Evolutionary conservation across 2,888 invertebrate genomes (phyloP).

Genomic region (Saturnia pavonia): DNA sequence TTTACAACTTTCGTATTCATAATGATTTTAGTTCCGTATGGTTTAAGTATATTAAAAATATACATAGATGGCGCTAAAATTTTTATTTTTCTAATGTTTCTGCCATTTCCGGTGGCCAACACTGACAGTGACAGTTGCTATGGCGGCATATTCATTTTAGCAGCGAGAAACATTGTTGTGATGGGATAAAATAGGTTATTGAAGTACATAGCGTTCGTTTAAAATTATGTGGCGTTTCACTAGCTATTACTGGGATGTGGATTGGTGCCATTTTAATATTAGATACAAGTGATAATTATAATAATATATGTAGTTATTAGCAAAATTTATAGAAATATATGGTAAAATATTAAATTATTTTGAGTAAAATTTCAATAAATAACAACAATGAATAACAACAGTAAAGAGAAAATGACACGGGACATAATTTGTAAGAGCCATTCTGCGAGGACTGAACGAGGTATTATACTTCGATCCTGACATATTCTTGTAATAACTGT

Average conservation of each 20-base stretch:
- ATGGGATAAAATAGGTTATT: constrained; percentile 19
- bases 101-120: constrained; percentile 1
- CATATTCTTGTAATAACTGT: background rate
- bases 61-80: too few species aligned
- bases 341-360: background rate
- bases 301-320: constrained; percentile 4
- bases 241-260: background rate
- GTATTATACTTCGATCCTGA: constrained; percentile 26
- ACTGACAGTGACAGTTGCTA: constrained; percentile 47
- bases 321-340: background rate
- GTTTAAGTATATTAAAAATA: too few species aligned
- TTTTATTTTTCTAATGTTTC: too few species aligned
- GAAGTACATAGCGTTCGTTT: background rate
- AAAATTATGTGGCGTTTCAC: constrained; percentile 14
- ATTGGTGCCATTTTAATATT: background rate
- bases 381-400: constrained; percentile 42
- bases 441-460: constrained; percentile 42
- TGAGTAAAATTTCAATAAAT: background rate
- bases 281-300: constrained; percentile 4
- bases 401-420: constrained; percentile 39
- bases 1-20: too few species aligned
- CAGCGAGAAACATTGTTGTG: constrained; percentile 22
- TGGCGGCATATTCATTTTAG: constrained; percentile 61
- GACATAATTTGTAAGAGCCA: constrained; percentile 44
- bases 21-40: too few species aligned